Percentiles rank a stretch among this genome's conserved stretches.
Evolutionary conservation across 1,140 invertebrate genomes (phyloP).

Genomic region (Ips typographus): DNA sequence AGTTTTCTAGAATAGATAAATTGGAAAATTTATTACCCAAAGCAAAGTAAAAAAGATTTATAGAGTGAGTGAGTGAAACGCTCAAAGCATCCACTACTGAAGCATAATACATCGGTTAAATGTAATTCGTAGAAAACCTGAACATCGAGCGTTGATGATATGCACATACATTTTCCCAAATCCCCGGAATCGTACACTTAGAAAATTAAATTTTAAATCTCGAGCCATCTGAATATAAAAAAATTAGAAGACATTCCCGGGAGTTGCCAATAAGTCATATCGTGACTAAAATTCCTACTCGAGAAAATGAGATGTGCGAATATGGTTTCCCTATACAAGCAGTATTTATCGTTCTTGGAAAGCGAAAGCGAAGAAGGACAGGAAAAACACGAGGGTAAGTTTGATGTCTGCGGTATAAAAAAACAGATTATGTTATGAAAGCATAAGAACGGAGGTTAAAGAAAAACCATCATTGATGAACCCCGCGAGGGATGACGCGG

Average conservation of each 20-base stretch:
- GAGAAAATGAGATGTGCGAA: slow-evolving; percentile 26
- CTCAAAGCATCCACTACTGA: too few species aligned
- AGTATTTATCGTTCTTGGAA: slow-evolving; percentile 25
- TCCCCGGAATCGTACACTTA: background rate
- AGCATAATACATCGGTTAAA: too few species aligned
- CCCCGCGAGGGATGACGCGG: slow-evolving; percentile 39
- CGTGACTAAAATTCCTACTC: slow-evolving; percentile 15
- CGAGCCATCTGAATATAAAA: background rate
- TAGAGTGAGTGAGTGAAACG: too few species aligned
- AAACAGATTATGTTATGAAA: slow-evolving; percentile 44
- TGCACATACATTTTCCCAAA: too few species aligned
- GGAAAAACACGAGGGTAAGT: slow-evolving; percentile 28
- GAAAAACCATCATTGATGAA: slow-evolving; percentile 42
- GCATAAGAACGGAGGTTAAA: slow-evolving; percentile 41
- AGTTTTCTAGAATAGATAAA: too few species aligned
- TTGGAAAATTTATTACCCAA: too few species aligned
- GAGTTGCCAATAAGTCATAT: slow-evolving; percentile 5
- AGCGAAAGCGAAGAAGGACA: background rate
- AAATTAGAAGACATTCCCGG: background rate
- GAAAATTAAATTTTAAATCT: slow-evolving; percentile 3
- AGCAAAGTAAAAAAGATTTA: too few species aligned
- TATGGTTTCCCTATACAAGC: slow-evolving; percentile 24
- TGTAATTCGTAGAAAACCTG: too few species aligned
- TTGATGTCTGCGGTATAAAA: slow-evolving; percentile 41
- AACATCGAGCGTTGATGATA: too few species aligned